Conservation (phyloP, 2,888 invertebrate genomes). For the Ctena decussata region DNA sequence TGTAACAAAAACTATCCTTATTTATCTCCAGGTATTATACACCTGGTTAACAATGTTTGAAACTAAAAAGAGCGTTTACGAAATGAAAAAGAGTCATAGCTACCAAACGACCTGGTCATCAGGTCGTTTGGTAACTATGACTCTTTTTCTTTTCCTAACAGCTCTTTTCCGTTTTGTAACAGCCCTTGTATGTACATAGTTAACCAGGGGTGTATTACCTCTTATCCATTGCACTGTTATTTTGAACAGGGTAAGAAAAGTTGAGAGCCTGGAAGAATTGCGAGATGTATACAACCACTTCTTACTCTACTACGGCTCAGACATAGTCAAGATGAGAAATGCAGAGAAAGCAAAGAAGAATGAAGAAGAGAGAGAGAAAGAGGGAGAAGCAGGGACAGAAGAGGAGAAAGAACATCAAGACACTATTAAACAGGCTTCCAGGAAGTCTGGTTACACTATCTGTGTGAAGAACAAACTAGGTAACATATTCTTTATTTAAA, state of each 20-base stretch:
- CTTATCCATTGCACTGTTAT: too few species aligned
- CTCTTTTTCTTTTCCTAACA: too few species aligned
- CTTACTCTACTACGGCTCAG: conserved; percentile 94
- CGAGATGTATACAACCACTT: conserved; percentile 98
- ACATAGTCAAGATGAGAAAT: conserved; percentile 88
- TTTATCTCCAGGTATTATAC: too few species aligned
- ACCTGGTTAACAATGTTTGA: too few species aligned
- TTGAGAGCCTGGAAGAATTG: conserved; percentile 92
- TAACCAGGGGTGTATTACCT: too few species aligned
- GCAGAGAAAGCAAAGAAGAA: conserved; percentile 86
- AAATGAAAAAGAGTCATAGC: too few species aligned
- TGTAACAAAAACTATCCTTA: too few species aligned
- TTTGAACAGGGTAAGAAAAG: conserved; percentile 81
- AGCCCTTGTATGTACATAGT: too few species aligned
- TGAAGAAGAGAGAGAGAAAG: conserved; percentile 64
- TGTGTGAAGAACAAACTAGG: conserved; percentile 94
- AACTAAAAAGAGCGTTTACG: too few species aligned
- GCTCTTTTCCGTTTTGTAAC: too few species aligned
- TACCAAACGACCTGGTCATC: too few species aligned
- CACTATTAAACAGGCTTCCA: conserved; percentile 93
- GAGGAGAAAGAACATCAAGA: conserved; percentile 84
- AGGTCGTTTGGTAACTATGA: too few species aligned
- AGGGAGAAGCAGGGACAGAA: conserved; percentile 77
- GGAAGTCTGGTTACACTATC: conserved; percentile 95
- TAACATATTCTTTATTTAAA: conserved; percentile 54